These are phyloP conservation scores for Trachops cirrhosus DNA, from an alignment of 2,797 vertebrate species.

Conservation along the genomic window DNA sequence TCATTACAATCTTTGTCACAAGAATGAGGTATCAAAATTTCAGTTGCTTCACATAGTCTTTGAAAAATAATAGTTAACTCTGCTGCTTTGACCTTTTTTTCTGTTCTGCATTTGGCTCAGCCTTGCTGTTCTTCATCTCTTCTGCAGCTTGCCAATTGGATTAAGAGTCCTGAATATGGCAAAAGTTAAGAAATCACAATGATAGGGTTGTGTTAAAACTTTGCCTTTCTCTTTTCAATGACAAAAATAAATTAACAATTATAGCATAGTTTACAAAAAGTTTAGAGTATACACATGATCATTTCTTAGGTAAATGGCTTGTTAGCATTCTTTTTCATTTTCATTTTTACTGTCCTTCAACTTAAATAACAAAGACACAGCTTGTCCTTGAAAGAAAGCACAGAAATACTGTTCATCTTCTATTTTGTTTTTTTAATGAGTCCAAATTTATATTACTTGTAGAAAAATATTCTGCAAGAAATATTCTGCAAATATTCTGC, in stretches of 20 bases:
- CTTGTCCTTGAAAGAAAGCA: constrained; percentile 30
- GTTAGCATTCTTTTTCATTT: constrained; percentile 39
- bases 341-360: constrained; percentile 35
- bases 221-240: background rate
- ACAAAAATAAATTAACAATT: constrained; percentile 4
- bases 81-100: constrained; percentile 53
- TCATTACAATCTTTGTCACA: constrained; percentile 68
- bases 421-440: constrained; percentile 22
- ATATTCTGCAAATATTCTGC: no score
- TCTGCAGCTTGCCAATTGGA: constrained; percentile 13
- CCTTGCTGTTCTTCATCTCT: background rate
- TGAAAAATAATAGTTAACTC: constrained; percentile 71
- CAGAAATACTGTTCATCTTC: constrained; percentile 44
- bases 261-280: background rate
- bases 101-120: background rate
- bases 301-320: constrained; percentile 43
- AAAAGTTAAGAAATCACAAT: constrained; percentile 1
- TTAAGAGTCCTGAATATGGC: background rate
- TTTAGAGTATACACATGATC: background rate
- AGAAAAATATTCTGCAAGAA: background rate
- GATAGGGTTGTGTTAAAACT: background rate
- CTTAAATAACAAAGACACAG: constrained; percentile 57
- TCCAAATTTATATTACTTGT: constrained; percentile 59
- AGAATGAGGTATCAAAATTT: constrained; percentile 71
- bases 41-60: constrained; percentile 39